phyloP scores from a whole-genome alignment of 2,888 invertebrate species.

The Folsomia manolachei region DNA sequence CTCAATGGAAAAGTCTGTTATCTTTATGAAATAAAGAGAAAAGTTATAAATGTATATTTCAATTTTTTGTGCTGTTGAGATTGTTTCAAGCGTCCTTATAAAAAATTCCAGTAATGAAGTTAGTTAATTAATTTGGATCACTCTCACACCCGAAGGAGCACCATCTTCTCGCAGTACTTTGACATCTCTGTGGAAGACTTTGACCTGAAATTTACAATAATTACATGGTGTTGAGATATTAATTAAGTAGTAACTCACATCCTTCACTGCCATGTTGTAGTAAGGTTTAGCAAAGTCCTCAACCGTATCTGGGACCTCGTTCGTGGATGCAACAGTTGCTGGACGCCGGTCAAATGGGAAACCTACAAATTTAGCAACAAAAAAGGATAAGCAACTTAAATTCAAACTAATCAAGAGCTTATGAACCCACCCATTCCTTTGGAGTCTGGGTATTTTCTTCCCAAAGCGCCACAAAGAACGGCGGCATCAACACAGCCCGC shows the following conservation, averaged over 20 bases:
- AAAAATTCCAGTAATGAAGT: no score
- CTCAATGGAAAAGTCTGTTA: not conserved
- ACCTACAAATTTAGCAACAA: not conserved
- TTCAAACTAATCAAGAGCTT: no score
- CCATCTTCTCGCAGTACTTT: constrained; percentile 22
- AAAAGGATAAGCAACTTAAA: no score
- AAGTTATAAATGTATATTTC: not conserved
- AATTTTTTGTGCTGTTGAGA: not conserved
- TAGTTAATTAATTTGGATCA: no score
- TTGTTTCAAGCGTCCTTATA: no score
- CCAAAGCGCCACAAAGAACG: constrained; percentile 74
- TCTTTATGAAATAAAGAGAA: not conserved
- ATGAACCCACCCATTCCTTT: constrained; percentile 67
- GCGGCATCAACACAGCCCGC: constrained; percentile 67
- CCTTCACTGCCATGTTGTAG: constrained; percentile 23
- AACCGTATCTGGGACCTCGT: not conserved
- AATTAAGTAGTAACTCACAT: constrained; percentile 1
- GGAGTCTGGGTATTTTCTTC: constrained; percentile 73
- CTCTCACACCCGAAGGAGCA: constrained; percentile 12
- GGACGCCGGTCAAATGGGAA: constrained; percentile 31
- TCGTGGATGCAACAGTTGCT: constrained; percentile 5
- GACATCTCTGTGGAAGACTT: constrained; percentile 22
- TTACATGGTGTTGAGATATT: not conserved
- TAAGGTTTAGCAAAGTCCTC: constrained; percentile 15
- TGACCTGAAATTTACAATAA: constrained; percentile 4